These are phyloP conservation scores for Heliothis virescens DNA, from an alignment of 1,140 invertebrate species.

Conservation along the genomic window DNA sequence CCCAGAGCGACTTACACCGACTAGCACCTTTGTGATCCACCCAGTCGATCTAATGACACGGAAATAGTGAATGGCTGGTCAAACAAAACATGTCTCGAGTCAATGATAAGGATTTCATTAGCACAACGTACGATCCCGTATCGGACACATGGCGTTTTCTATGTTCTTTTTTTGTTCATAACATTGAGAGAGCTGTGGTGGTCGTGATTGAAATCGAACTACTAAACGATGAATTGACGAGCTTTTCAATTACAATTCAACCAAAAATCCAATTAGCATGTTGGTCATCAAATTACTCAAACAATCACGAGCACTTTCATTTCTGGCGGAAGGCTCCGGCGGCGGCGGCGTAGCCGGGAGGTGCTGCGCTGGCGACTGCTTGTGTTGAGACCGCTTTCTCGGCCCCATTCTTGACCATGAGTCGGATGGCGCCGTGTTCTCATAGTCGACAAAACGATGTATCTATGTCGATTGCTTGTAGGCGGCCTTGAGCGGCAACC, in stretches of 20 bases:
- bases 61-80: conserved; percentile 73
- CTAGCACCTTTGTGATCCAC: conserved; percentile 76
- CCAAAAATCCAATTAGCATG: conserved; percentile 61
- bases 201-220: conserved; percentile 55
- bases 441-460: conserved; percentile 81
- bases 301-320: conserved; percentile 63
- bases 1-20: conserved; percentile 66
- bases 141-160: conserved; percentile 34
- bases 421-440: conserved; percentile 75
- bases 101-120: conserved; percentile 76
- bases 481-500: conserved; percentile 82
- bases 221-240: conserved; percentile 44
- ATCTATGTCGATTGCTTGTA: conserved; percentile 83
- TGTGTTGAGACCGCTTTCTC: conserved; percentile 74
- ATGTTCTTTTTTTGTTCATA: conserved; percentile 62
- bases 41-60: conserved; percentile 80
- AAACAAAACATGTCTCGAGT: conserved; percentile 54
- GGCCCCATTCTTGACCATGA: conserved; percentile 74
- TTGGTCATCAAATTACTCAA: conserved; percentile 61
- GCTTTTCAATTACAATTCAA: conserved; percentile 54
- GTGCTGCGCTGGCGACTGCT: conserved; percentile 56
- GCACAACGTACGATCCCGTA: conserved; percentile 49
- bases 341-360: conserved; percentile 49
- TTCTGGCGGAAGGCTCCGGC: conserved; percentile 42
- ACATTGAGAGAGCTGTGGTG: conserved; percentile 64